Base-by-base conservation (phyloP, 2,797 vertebrate genomes). In the Anomalospiza imberbis region DNA sequence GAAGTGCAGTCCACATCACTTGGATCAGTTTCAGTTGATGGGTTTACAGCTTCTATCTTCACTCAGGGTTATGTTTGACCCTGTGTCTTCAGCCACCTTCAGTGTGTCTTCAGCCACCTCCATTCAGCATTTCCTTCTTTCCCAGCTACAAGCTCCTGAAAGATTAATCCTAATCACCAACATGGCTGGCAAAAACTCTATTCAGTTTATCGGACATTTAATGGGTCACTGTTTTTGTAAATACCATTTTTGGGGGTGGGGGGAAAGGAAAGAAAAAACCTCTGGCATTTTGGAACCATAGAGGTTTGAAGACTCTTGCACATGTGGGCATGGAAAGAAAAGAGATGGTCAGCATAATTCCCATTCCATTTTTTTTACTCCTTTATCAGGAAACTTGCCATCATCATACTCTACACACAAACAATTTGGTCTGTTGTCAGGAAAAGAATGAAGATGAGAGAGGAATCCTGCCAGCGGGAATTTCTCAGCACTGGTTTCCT, bases 401-500 rank as follows among this genome's bases (percentile, higher is more conserved):
- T 72, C 65, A 54, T 61, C 32, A 22, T 71, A 72, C 38, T 62
- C 62, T 26, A 42, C 36, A 40, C 1, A 3, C 79, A 81, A 84
- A 62, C 40, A 89, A 81, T 85, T 48, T 51, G 31, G 29, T 77
- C 36, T 57, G 60, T 78, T 93, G 47, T 89, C 78, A 93, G 62
- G 72, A 91, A 85, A 89, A 89, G 81, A 94, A 85, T 58, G 62
- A 88, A 68, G 61, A 89, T 55, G 75, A 85, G 54, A 81, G 60
- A 74, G 47, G 78, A 87, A 54, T 82, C 75, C 67, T 94, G 91
- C 72, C 87, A 88, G 73, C 0, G 1, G 66, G 91, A 93, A 84
- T 92, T 91, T 94, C 91, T 95, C 66, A 68, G 63, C 55, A 54
- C 48, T 77, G 55, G 12, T 84, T 93, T 94, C 62, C 79, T 92